These are phyloP conservation scores for Oligia fasciuncula DNA, from an alignment of 2,888 invertebrate genomes.

Conservation along the genomic window DNA sequence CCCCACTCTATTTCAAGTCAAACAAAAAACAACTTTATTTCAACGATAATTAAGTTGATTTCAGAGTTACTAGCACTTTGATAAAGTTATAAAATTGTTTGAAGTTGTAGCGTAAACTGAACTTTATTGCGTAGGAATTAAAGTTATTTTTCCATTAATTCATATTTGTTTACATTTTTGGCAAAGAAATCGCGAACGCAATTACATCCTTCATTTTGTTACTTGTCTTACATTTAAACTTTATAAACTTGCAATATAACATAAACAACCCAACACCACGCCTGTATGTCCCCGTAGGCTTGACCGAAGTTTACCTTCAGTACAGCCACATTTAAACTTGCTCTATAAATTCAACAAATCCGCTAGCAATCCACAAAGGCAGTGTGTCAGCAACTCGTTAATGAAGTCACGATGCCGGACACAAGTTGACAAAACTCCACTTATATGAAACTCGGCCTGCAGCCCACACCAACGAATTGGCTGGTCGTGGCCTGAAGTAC, in stretches of 20 bases:
- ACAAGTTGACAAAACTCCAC: slow-evolving; percentile 56
- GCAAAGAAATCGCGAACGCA: too few relatives aligned
- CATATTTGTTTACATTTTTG: too few relatives aligned
- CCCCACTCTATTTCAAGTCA: too few relatives aligned
- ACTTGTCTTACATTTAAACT: not conserved
- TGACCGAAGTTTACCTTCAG: not conserved
- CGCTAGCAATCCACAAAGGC: slow-evolving; percentile 14
- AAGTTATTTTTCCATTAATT: too few relatives aligned
- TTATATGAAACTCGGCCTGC: slow-evolving; percentile 42
- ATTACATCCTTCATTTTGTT: not conserved
- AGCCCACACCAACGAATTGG: slow-evolving; percentile 38
- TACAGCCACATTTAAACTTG: not conserved
- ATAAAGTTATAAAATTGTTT: too few relatives aligned
- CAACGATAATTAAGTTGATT: too few relatives aligned
- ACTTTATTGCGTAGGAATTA: too few relatives aligned
- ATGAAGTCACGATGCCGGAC: slow-evolving; percentile 36
- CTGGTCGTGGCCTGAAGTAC: not conserved
- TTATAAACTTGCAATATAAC: not conserved
- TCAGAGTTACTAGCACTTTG: too few relatives aligned
- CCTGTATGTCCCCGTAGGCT: not conserved
- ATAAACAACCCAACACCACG: too few relatives aligned
- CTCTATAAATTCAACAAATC: slow-evolving; percentile 1
- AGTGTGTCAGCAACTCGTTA: slow-evolving; percentile 42
- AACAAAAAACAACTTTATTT: too few relatives aligned
- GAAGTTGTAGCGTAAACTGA: too few relatives aligned